These are phyloP conservation scores for Lithobius niger DNA, from an alignment of 1,140 invertebrate genomes.

Conservation along the genomic window DNA sequence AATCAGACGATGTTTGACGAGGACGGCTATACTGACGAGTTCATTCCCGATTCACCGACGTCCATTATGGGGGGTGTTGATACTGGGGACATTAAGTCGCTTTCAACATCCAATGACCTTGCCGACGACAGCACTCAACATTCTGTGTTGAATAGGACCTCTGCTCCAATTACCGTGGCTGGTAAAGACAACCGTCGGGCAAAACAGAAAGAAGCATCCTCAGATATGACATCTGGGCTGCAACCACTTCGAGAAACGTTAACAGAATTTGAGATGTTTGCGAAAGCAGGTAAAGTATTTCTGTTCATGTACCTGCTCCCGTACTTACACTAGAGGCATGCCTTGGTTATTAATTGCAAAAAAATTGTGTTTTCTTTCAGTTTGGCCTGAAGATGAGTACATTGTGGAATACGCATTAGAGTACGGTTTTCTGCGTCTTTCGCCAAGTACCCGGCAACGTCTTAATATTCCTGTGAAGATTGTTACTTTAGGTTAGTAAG, in stretches of 20 bases:
- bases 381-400: constrained; percentile 78
- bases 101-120: background rate
- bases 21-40: constrained; percentile 7
- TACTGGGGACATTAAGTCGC: background rate
- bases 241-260: constrained; percentile 19
- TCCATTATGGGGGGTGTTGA: background rate
- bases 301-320: too few relatives aligned
- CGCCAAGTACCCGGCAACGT: constrained; percentile 61
- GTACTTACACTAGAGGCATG: too few relatives aligned
- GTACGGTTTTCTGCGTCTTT: constrained; percentile 87
- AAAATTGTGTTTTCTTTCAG: constrained; percentile 30
- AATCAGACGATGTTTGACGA: constrained; percentile 12
- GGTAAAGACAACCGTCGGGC: background rate
- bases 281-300: constrained; percentile 30
- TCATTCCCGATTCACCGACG: background rate
- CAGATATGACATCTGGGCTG: too few relatives aligned
- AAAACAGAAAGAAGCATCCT: background rate
- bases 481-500: constrained; percentile 50
- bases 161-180: background rate
- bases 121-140: background rate
- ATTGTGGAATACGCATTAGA: constrained; percentile 96
- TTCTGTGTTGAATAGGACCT: background rate
- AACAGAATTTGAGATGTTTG: constrained; percentile 31
- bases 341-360: background rate
- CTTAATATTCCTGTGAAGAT: constrained; percentile 87